A percentile compares a stretch with the other conserved stretches of the same genome.
phyloP scores from a whole-genome alignment of 2,888 invertebrate species.

The Synergus japonicus region DNA sequence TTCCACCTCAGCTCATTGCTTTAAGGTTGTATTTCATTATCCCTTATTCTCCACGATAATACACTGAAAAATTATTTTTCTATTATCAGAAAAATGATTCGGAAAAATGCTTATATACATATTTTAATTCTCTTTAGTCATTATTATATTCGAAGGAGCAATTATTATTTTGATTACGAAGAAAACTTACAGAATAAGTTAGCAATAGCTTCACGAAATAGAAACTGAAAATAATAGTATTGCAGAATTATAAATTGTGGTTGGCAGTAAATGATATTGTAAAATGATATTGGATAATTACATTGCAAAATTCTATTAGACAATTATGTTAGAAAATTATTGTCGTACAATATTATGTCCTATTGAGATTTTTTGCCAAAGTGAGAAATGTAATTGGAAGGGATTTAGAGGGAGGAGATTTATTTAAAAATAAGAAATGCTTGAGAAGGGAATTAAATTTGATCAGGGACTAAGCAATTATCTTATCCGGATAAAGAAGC shows the following conservation, averaged over 20 bases:
- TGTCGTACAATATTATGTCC: conserved; percentile 47
- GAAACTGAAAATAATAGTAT: conserved; percentile 8
- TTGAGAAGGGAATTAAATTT: conserved; percentile 65
- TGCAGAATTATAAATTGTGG: conserved; percentile 14
- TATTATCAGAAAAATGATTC: background rate
- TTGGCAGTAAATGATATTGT: conserved; percentile 17
- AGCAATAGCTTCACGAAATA: background rate
- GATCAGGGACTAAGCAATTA: conserved; percentile 67
- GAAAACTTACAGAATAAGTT: background rate
- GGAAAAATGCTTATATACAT: background rate
- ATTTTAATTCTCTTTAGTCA: background rate
- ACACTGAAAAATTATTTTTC: background rate
- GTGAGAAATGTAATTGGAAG: conserved; percentile 26
- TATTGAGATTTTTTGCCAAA: conserved; percentile 47
- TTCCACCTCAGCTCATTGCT: conserved; percentile 53
- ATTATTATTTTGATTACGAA: background rate
- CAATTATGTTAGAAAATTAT: conserved; percentile 50
- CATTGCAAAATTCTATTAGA: conserved; percentile 46
- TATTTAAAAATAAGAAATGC: conserved; percentile 36
- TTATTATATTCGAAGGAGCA: background rate
- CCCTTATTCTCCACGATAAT: conserved; percentile 34
- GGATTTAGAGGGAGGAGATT: conserved; percentile 24
- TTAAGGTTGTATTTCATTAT: conserved; percentile 43
- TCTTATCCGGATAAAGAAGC: conserved; percentile 65
- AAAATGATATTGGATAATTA: conserved; percentile 39